A percentile compares a stretch with the other conserved stretches of the same genome.
Evolutionary conservation across 1,140 invertebrate species (phyloP).

Genomic region (Pseudomyrmex gracilis): DNA sequence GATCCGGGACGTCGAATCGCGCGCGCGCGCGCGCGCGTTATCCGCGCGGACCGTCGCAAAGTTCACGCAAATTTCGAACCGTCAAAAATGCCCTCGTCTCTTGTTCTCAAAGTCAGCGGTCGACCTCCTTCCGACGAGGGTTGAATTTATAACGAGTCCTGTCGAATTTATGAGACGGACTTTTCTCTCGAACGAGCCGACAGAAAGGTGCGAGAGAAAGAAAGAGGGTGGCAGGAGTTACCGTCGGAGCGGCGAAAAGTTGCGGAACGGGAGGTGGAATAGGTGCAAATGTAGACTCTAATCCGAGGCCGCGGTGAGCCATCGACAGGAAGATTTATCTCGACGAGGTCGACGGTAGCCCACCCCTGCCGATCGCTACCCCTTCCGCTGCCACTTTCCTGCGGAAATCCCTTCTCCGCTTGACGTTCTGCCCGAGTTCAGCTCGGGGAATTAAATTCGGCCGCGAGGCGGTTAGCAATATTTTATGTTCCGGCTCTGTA

Average conservation of each 20-base stretch:
- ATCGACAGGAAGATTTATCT: slow-evolving; percentile 82
- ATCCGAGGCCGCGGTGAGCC: slow-evolving; percentile 78
- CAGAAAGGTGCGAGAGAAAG: background rate
- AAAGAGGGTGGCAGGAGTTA: slow-evolving; percentile 43
- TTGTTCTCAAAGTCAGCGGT: slow-evolving; percentile 34
- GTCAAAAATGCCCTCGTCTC: slow-evolving; percentile 36
- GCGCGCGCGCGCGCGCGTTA: background rate
- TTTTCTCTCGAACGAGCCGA: slow-evolving; percentile 61
- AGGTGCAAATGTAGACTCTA: slow-evolving; percentile 81
- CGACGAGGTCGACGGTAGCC: slow-evolving; percentile 65
- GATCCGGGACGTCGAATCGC: background rate
- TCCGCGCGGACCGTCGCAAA: slow-evolving; percentile 18
- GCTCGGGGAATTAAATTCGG: slow-evolving; percentile 74
- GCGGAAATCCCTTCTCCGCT: slow-evolving; percentile 62
- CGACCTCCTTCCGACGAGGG: slow-evolving; percentile 56
- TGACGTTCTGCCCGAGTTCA: slow-evolving; percentile 66
- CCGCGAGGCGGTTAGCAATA: slow-evolving; percentile 71
- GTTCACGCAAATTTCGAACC: slow-evolving; percentile 45
- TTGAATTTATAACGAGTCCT: slow-evolving; percentile 76
- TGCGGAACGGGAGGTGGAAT: slow-evolving; percentile 51
- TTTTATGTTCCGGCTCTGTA: slow-evolving; percentile 68
- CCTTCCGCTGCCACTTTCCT: slow-evolving; percentile 43
- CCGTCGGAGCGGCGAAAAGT: slow-evolving; percentile 43
- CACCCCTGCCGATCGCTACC: slow-evolving; percentile 32
- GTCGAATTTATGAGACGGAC: slow-evolving; percentile 77